Percentiles rank a stretch among this genome's conserved stretches.
Conservation (phyloP, 2,797 vertebrate species). For the Miichthys miiuy region DNA sequence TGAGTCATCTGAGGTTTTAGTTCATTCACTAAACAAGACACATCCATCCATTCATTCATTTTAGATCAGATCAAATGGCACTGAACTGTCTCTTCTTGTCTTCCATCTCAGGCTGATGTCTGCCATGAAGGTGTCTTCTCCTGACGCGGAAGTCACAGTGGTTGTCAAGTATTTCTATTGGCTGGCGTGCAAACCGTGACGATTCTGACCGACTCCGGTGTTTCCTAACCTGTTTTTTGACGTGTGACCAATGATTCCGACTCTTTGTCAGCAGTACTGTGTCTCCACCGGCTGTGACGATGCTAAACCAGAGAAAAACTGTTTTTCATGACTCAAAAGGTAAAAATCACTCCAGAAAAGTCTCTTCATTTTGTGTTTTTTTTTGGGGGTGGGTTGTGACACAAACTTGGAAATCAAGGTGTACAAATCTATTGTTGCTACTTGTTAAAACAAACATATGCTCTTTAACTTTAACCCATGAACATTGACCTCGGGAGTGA, state of each 20-base stretch:
- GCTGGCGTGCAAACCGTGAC: slow-evolving; percentile 63
- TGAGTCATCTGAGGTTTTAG: not conserved
- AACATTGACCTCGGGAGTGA: not conserved
- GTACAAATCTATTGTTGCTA: not conserved
- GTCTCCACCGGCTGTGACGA: not conserved
- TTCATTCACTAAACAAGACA: not conserved
- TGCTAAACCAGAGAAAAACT: not conserved
- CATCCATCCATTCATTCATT: not conserved
- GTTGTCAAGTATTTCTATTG: slow-evolving; percentile 71
- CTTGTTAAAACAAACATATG: not conserved
- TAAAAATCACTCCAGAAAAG: not conserved
- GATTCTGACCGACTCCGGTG: not conserved
- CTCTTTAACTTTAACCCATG: too few species aligned
- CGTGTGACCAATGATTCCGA: too few species aligned
- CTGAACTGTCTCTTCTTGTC: not conserved
- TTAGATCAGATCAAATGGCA: not conserved
- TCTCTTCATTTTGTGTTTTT: not conserved
- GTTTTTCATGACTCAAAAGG: not conserved
- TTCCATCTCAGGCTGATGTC: slow-evolving; percentile 63
- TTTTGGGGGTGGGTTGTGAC: not conserved
- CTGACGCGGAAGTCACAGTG: slow-evolving; percentile 64
- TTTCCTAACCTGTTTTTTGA: not conserved
- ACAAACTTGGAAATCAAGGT: too few species aligned
- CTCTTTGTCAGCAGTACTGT: too few species aligned
- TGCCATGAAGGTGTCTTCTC: slow-evolving; percentile 65